Conservation (phyloP, 2,113 vertebrate genomes). For the Varanus komodoensis region DNA sequence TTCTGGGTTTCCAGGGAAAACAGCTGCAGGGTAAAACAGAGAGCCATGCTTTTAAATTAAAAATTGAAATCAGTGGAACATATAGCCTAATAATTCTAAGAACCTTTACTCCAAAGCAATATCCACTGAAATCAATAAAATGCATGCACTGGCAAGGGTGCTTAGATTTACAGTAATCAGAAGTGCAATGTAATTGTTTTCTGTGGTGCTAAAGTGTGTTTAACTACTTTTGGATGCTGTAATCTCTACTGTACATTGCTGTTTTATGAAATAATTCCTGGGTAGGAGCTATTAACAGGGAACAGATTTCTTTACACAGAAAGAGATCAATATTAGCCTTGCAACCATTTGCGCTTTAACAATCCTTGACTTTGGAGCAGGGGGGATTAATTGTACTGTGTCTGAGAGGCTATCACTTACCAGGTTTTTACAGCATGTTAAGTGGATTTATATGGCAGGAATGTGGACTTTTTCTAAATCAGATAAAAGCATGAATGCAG, state of each 20-base stretch:
- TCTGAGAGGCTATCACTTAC: neutral
- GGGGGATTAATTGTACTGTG: neutral
- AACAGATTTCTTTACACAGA: neutral
- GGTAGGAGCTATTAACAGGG: neutral
- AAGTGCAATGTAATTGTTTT: neutral
- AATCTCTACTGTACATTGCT: neutral
- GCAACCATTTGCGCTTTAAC: neutral
- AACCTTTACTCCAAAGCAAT: neutral
- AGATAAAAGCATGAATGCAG: neutral
- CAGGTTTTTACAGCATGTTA: neutral
- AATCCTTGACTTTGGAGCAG: neutral
- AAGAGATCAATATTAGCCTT: neutral
- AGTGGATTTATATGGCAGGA: slow-evolving; percentile 2
- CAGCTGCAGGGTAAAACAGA: no score
- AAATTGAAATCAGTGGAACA: neutral
- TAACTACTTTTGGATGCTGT: neutral
- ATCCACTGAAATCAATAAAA: neutral
- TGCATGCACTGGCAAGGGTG: neutral
- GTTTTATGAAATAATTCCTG: neutral
- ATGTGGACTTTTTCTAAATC: neutral
- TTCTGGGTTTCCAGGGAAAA: neutral
- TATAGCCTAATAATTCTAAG: neutral
- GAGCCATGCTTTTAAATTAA: neutral
- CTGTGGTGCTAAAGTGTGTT: neutral
- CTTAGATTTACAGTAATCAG: neutral